Evolutionary conservation across 2,113 vertebrate species (phyloP).

Genomic region (Numenius arquata): DNA sequence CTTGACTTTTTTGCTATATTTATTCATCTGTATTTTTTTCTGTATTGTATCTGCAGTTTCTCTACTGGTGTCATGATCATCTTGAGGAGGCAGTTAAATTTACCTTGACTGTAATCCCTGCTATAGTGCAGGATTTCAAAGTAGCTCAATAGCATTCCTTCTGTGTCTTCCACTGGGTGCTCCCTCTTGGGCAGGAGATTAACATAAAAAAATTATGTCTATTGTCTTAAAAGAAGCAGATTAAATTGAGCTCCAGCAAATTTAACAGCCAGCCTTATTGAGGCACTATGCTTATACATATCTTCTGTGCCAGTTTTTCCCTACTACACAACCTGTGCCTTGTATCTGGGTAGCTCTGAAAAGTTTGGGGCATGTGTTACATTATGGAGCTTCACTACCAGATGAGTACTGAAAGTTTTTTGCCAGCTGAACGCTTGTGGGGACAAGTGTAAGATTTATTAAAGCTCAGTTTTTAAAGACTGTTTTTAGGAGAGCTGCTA

Average conservation of each 20-base stretch:
- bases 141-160: neutral
- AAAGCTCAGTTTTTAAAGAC: neutral
- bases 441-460: neutral
- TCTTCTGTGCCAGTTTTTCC: neutral
- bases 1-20: neutral
- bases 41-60: neutral
- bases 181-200: neutral
- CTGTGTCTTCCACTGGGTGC: neutral
- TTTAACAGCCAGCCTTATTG: neutral
- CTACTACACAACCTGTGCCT: neutral
- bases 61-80: neutral
- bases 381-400: neutral
- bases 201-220: neutral
- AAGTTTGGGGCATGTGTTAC: neutral
- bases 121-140: neutral
- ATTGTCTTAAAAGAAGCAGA: neutral
- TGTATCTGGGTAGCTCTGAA: neutral
- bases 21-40: neutral
- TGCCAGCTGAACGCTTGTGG: neutral
- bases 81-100: neutral
- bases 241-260: neutral
- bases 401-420: neutral
- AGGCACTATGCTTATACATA: neutral
- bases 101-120: neutral
- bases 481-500: neutral